Evolutionary conservation across 2,888 invertebrate genomes (phyloP), one percentile per base, ranked within the genome.

Genomic region (Ypsolopha scabrella): DNA sequence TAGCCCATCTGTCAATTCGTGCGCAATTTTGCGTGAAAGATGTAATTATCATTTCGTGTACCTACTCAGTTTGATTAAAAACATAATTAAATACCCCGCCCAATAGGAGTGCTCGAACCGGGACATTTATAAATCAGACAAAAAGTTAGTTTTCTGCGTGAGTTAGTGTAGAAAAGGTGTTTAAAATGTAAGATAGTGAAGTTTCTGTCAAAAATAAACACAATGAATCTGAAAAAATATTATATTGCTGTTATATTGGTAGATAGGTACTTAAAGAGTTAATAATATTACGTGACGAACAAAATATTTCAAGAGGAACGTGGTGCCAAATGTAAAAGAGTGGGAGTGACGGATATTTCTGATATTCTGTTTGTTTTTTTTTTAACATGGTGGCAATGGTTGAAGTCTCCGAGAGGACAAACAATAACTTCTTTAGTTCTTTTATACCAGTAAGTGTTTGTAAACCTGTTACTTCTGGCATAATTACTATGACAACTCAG

Each of bases 391-490:
- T 78, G 58, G 75, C 78, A 52, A 70, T 77, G 67, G 56, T 80
- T 35, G 75, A 75, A 60, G 65, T 75, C n/a, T 68, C 68, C 38
- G 71, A 71, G 60, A 69, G 73, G 57, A 67, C 67, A 13, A 75
- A 75, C 60, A 81, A 80, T 66, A 75, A 76, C 58, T 85, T 72
- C 61, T 85, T 86, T 58, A 70, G 70, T 55, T 75, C 83, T 6
- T 85, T 86, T 61, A 64, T 86, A 59, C 85, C 85, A 61, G 85
- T 86, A 72, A 86, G 85, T 82, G 24, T 24, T 24, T 24, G 24
- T 24, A 24, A 24, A 24, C 24, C n/a, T n/a, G n/a, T n/a, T 24
- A 24, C 24, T 24, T 24, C 24, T 24, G 2, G 24, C 24, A 24
- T 24, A 24, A 24, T 24, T 24, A n/a, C n/a, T n/a, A 3, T 24